Evolutionary conservation across 1,140 invertebrate genomes (phyloP), one percentile per base, ranked within the genome.

Genomic region (Littorina saxatilis): DNA sequence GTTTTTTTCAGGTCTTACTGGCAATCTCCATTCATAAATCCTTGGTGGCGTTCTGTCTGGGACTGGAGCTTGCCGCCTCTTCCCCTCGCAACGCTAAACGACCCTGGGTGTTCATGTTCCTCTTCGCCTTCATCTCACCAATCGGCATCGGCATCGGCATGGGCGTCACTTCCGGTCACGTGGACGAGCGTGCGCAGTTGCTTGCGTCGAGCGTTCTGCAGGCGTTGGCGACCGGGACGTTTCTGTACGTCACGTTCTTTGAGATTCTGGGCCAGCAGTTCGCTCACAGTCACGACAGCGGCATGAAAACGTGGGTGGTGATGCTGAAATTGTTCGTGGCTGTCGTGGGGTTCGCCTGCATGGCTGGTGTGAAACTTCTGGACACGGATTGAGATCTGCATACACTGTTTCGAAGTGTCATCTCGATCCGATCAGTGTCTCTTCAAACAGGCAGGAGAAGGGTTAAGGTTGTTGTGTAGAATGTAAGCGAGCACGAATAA

Each of bases 191-290:
- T 9, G 80, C 84, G 3, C 87, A 92, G 13, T 83, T 89, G 27
- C 79, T 94, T 37, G 76, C 92, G 7, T 93, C 92, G 84, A 93
- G 92, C 0, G 87, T 93, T 58, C 88, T 95, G 58, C 94, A 95
- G 87, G 94, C 93, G 61, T 78, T 98, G 27, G 96, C 97, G 17
- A 96, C 95, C 17, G 97, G 97, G 52, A 98, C 97, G 0, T 95
- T 99, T 66, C 92, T 98, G 0, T 98, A 98, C 91, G 96, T 98
- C 47, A 97, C 96, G 0, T 96, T 98, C 52, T 96, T 97, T 88
- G 97, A 99, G 93, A 96, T 98, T 52, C 92, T 99, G 47, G 97
- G 91, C n/a, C 89, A 92, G 76, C 92, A 93, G 83, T 79, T 93
- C 13, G 73, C 77, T 13, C 78, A 87, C 40, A 63, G 66, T 39